Evolutionary conservation across 2,113 vertebrate genomes (phyloP), one percentile per base, ranked within the genome.

Genomic region (Spea bombifrons): DNA sequence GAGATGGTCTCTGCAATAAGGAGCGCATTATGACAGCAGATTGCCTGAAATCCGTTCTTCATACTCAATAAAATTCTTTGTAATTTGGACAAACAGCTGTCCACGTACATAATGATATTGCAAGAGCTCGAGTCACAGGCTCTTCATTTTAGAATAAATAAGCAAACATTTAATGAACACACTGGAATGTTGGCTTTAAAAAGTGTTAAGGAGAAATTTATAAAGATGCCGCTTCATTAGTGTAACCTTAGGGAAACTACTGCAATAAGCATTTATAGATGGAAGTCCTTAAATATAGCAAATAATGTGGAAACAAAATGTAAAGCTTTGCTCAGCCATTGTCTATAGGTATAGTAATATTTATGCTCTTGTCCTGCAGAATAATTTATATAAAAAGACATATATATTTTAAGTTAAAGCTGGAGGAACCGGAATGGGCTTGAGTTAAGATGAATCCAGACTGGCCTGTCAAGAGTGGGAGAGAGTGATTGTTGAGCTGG

Each of bases 61-160:
- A 81, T 64, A 87, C 83, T 86, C 84, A 81, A 67, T 87, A 87
- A 89, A 88, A 82, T 72, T 70, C 64, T 85, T 88, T 85, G 68
- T 86, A 84, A 85, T 84, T 86, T 88, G 85, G 78, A 73, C 59
- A 50, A 89, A 86, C 83, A 88, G 75, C 81, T 89, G 82, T 81
- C 80, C 82, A 74, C 16, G 74, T 74, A 50, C 71, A 61, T 81
- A 86, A 82, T 88, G 86, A 86, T 86, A 84, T 70, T 83, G 85
- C 66, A 85, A 79, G 84, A 86, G 66, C 80, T 80, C 67, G 59
- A 76, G 67, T 88, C 85, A 84, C 72, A 64, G 61, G 83, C 81
- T 30, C 77, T 85, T 75, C 84, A 88, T 85, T n/a, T 81, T 81
- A 82, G 88, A 87, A 83, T 85, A 81, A 87, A 74, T 74, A 80